Percentiles rank a stretch among this genome's conserved stretches.
These are phyloP conservation scores for Heliconius charithonia DNA, from an alignment of 2,888 invertebrate species.

Conservation along the genomic window DNA sequence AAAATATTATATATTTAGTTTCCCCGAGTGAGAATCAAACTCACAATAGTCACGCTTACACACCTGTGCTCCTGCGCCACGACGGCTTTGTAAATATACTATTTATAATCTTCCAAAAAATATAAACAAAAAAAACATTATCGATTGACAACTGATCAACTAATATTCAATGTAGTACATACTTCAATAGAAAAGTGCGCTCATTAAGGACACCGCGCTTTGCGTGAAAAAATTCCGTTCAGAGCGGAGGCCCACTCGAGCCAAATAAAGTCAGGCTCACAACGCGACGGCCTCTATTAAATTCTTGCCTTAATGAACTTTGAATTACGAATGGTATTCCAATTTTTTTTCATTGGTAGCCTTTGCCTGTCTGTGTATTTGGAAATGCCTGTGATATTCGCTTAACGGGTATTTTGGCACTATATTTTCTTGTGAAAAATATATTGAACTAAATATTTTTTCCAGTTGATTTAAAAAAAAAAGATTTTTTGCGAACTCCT, in stretches of 20 bases:
- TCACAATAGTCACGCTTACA: too few relatives aligned
- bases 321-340: conserved; percentile 29
- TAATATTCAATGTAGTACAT: conserved; percentile 53
- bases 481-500: too few relatives aligned
- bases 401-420: conserved; percentile 13
- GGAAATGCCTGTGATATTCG: not conserved
- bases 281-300: conserved; percentile 44
- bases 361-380: conserved; percentile 6
- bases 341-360: not conserved
- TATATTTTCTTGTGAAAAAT: conserved; percentile 2
- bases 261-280: conserved; percentile 51
- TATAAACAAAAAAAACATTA: not conserved
- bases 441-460: not conserved
- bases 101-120: not conserved
- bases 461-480: too few relatives aligned
- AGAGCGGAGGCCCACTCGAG: conserved; percentile 50
- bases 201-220: conserved; percentile 59
- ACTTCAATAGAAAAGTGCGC: conserved; percentile 62
- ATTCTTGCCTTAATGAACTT: conserved; percentile 33
- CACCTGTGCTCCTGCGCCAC: too few relatives aligned
- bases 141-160: conserved; percentile 23
- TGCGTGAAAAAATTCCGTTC: conserved; percentile 52
- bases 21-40: too few relatives aligned
- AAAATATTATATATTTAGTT: too few relatives aligned
- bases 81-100: too few relatives aligned